A percentile compares a stretch with the other conserved stretches of the same genome.
phyloP scores from a whole-genome alignment of 2,797 vertebrate genomes.

The Xenops minutus region DNA sequence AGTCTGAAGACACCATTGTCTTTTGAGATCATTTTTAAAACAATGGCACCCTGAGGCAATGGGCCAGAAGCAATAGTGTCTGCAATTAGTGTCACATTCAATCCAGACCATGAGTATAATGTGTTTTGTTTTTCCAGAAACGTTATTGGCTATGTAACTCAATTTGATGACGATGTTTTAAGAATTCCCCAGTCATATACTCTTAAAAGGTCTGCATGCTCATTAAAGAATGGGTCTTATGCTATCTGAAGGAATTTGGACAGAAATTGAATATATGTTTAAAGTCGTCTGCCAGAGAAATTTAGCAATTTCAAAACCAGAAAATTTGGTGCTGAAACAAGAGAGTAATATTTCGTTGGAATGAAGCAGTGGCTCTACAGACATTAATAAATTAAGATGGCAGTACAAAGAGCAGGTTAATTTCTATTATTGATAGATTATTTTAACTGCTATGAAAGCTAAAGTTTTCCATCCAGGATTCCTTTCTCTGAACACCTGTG shows the following conservation, averaged over 20 bases:
- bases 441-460: not conserved
- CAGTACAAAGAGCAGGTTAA: not conserved
- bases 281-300: not conserved
- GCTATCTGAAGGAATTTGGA: not conserved
- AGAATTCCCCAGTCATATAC: slow-evolving; percentile 24
- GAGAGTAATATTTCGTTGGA: not conserved
- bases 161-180: slow-evolving; percentile 1
- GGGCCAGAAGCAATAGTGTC: not conserved
- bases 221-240: not conserved
- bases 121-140: not conserved
- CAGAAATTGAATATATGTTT: not conserved
- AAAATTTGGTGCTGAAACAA: not conserved
- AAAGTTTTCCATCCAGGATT: not conserved
- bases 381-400: not conserved
- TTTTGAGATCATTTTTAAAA: slow-evolving; percentile 49
- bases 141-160: not conserved
- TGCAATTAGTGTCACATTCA: slow-evolving; percentile 16
- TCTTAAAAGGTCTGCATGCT: not conserved
- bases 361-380: not conserved
- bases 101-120: not conserved
- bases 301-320: not conserved
- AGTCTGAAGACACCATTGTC: not conserved
- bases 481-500: not conserved
- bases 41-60: slow-evolving; percentile 29
- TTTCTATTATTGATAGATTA: not conserved